These are phyloP conservation scores for Lepus townsendii DNA, from an alignment of 2,797 vertebrate species.

Conservation along the genomic window DNA sequence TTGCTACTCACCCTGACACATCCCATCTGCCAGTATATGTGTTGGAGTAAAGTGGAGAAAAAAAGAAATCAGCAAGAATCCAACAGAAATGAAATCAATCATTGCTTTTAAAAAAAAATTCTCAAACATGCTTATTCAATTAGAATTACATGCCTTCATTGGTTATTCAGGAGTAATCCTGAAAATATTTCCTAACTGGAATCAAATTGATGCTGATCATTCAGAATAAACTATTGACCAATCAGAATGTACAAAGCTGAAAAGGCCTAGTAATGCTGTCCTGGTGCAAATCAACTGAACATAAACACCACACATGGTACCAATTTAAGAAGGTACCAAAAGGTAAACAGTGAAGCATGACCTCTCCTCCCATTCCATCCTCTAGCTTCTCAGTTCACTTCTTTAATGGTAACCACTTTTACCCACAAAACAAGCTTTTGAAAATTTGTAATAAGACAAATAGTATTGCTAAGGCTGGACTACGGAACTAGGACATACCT, in stretches of 20 bases:
- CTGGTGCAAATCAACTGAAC: not conserved
- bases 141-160: not conserved
- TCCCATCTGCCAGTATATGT: not conserved
- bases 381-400: not conserved
- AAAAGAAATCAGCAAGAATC: not conserved
- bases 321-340: not conserved
- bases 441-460: conserved; percentile 2
- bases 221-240: not conserved
- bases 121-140: not conserved
- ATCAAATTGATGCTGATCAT: not conserved
- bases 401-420: conserved; percentile 1
- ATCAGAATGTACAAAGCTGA: not conserved
- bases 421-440: conserved; percentile 20
- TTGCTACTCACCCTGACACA: not conserved
- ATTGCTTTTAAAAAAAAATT: not conserved
- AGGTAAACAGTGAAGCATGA: not conserved
- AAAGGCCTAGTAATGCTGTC: not conserved
- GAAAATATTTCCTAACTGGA: conserved; percentile 32
- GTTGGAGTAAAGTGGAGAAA: not conserved
- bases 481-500: not conserved
- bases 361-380: not conserved
- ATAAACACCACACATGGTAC: not conserved
- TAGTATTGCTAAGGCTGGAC: not conserved
- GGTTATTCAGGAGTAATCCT: not conserved
- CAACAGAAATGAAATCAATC: conserved; percentile 28